Evolutionary conservation across 2,113 vertebrate species (phyloP).

Genomic region (Colius striatus): DNA sequence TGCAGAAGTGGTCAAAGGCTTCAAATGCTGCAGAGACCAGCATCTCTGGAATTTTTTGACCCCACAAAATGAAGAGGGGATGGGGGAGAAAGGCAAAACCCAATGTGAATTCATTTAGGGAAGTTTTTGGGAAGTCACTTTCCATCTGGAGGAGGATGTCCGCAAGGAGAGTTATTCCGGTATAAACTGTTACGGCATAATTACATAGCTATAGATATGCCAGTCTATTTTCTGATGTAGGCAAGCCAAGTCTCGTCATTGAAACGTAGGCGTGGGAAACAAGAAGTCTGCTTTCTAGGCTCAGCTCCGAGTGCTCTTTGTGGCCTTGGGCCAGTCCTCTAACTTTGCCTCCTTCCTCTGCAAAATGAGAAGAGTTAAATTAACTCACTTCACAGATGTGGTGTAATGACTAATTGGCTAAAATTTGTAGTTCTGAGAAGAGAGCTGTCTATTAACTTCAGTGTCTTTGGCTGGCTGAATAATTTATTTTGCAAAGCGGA

Average conservation of each 20-base stretch:
- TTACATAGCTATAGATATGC: slow-evolving; percentile 47
- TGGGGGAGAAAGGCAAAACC: neutral
- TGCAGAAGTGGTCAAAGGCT: slow-evolving; percentile 21
- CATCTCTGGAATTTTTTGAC: neutral
- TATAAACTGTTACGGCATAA: neutral
- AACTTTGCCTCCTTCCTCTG: slow-evolving; percentile 43
- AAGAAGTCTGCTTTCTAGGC: slow-evolving; percentile 63
- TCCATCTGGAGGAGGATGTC: slow-evolving; percentile 39
- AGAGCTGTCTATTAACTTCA: neutral
- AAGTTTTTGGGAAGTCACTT: slow-evolving; percentile 32
- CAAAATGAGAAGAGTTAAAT: slow-evolving; percentile 22
- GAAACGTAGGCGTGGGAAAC: slow-evolving; percentile 65
- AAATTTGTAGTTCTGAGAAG: neutral
- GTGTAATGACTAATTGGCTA: slow-evolving; percentile 48
- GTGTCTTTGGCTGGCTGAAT: neutral
- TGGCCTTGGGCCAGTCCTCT: slow-evolving; percentile 52
- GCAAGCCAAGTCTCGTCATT: slow-evolving; percentile 65
- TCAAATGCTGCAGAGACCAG: neutral
- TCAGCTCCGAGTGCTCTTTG: slow-evolving; percentile 31
- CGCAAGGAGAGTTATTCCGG: neutral
- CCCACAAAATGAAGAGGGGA: neutral
- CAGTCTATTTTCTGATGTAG: slow-evolving; percentile 33
- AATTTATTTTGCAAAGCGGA: neutral
- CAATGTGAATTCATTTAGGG: neutral
- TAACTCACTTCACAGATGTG: slow-evolving; percentile 23